Conservation (phyloP, 2,797 vertebrate species). For the Centroberyx gerrardi region DNA sequence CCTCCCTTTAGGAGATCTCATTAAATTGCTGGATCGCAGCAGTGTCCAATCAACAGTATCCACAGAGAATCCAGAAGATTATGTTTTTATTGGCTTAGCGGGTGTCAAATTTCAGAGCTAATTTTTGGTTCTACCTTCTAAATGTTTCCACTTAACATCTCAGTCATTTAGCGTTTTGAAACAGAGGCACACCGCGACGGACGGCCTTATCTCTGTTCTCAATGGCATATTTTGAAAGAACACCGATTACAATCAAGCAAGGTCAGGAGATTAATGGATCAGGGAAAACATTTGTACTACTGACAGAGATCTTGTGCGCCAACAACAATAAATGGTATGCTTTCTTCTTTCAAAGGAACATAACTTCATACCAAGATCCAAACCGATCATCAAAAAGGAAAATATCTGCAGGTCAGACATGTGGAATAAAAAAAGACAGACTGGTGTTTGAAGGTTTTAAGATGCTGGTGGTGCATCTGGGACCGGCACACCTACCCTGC, state of each 20-base stretch:
- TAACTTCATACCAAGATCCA: not conserved
- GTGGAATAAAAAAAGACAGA: conserved; percentile 5
- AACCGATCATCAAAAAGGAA: conserved; percentile 8
- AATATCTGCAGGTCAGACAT: conserved; percentile 24
- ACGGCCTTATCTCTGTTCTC: conserved; percentile 45
- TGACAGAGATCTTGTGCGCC: conserved; percentile 11
- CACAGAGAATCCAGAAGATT: conserved; percentile 61
- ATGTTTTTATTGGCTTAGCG: conserved; percentile 38
- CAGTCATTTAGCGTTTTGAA: conserved; percentile 22
- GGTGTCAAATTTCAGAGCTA: conserved; percentile 1
- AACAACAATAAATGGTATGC: not conserved
- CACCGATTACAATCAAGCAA: conserved; percentile 52
- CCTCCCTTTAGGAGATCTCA: conserved; percentile 76
- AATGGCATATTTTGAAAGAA: conserved; percentile 49
- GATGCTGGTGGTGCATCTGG: conserved; percentile 79
- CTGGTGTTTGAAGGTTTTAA: conserved; percentile 69
- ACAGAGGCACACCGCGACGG: not conserved
- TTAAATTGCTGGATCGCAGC: conserved; percentile 73
- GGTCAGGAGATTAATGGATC: conserved; percentile 66
- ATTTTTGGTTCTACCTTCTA: conserved; percentile 17
- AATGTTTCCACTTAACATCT: conserved; percentile 11
- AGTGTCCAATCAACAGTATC: conserved; percentile 73
- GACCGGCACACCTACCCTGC: conserved; percentile 76
- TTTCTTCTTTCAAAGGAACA: conserved; percentile 8
- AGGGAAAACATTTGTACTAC: conserved; percentile 33